Conservation (phyloP, 1,140 invertebrate genomes). For the Drosophila mayri region DNA sequence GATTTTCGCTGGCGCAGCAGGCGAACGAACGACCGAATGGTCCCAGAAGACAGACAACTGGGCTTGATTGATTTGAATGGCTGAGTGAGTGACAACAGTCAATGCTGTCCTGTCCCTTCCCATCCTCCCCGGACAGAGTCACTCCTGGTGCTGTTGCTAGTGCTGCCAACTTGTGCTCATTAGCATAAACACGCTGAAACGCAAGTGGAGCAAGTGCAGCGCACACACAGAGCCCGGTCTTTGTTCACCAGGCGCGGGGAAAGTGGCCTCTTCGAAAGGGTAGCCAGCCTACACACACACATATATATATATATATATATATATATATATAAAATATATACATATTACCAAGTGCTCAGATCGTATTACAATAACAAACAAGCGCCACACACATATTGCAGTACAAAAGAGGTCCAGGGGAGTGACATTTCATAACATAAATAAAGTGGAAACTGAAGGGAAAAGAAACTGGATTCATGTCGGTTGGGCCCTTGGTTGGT, state of each 20-base stretch:
- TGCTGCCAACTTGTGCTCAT: slow-evolving; percentile 75
- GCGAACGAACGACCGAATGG: slow-evolving; percentile 28
- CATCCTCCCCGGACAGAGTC: not conserved
- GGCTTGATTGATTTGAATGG: slow-evolving; percentile 76
- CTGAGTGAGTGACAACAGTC: slow-evolving; percentile 32
- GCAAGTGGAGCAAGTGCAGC: slow-evolving; percentile 75
- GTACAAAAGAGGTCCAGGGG: slow-evolving; percentile 33
- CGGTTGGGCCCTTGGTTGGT: slow-evolving; percentile 3
- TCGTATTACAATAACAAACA: slow-evolving; percentile 76
- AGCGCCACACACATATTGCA: slow-evolving; percentile 48
- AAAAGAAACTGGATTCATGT: slow-evolving; percentile 46
- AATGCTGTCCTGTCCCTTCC: not conserved
- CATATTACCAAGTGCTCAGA: slow-evolving; percentile 60
- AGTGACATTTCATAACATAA: slow-evolving; percentile 77
- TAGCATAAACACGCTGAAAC: slow-evolving; percentile 77
- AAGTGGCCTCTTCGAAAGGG: slow-evolving; percentile 65
- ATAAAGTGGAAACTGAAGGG: slow-evolving; percentile 50
- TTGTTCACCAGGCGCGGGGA: slow-evolving; percentile 58
- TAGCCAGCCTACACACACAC: slow-evolving; percentile 36
- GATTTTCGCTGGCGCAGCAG: slow-evolving; percentile 58
- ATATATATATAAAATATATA: slow-evolving; percentile 23
- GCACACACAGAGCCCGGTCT: slow-evolving; percentile 58
- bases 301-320: slow-evolving; percentile 23
- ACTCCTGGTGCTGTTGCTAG: slow-evolving; percentile 8
- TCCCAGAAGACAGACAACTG: slow-evolving; percentile 54